A percentile compares a stretch with the other conserved stretches of the same genome.
These are phyloP conservation scores for Oreochromis spilurus DNA, from an alignment of 2,113 vertebrate species.

Conservation along the genomic window DNA sequence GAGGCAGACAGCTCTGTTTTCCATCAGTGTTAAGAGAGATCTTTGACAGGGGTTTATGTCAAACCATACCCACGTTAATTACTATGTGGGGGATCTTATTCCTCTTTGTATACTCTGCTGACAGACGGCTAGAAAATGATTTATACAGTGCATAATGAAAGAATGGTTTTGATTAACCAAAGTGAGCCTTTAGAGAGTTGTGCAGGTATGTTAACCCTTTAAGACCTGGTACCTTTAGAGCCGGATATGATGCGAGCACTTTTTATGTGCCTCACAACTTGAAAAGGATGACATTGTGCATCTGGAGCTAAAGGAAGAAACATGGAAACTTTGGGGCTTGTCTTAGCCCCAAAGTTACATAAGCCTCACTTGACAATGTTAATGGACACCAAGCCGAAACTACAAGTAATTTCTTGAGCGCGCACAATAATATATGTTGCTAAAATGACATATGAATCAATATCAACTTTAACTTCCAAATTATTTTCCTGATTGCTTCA, in stretches of 20 bases:
- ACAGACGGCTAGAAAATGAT: neutral
- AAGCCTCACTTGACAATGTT: neutral
- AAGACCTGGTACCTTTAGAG: neutral
- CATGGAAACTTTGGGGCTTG: neutral
- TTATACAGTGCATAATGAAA: neutral
- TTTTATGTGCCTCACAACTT: neutral
- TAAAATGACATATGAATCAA: neutral
- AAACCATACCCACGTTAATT: neutral
- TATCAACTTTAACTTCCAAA: neutral
- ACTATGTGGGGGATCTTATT: neutral
- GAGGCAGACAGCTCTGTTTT: conserved; percentile 3
- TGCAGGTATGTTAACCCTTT: neutral
- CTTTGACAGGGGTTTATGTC: conserved; percentile 7
- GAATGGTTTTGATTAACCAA: neutral
- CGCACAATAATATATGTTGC: neutral
- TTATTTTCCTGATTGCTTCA: neutral
- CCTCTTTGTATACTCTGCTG: neutral
- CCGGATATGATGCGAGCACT: neutral
- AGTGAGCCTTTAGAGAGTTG: neutral
- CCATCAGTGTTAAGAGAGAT: neutral
- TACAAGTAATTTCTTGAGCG: neutral
- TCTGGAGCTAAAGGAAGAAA: neutral
- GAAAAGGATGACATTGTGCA: neutral
- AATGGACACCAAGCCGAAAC: neutral
- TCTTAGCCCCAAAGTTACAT: neutral